These are phyloP conservation scores for Patella ulyssiponensis DNA, from an alignment of 2,888 invertebrate species.

Conservation along the genomic window DNA sequence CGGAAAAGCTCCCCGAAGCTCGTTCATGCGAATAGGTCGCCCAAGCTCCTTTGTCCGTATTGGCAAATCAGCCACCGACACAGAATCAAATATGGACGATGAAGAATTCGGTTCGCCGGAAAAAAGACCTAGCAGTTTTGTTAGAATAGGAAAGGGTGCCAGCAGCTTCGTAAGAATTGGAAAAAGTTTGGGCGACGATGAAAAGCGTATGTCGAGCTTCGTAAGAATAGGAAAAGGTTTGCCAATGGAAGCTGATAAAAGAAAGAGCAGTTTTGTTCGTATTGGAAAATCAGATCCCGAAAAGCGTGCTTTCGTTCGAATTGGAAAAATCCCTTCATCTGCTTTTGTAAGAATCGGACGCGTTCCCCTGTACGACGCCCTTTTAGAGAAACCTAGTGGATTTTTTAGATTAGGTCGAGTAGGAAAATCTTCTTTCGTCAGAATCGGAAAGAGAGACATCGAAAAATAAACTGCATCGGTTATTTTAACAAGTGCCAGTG, in stretches of 20 bases:
- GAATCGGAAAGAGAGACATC: conserved; percentile 35
- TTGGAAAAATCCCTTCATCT: conserved; percentile 46
- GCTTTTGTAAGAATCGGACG: conserved; percentile 41
- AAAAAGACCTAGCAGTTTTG: conserved; percentile 14
- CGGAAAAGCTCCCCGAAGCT: conserved; percentile 25
- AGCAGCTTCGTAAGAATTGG: conserved; percentile 25
- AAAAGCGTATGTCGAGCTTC: conserved; percentile 16
- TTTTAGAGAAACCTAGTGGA: conserved; percentile 25
- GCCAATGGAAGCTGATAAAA: conserved; percentile 26
- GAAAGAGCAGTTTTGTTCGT: conserved; percentile 36
- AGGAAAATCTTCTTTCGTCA: conserved; percentile 34
- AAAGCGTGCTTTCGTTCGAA: conserved; percentile 40
- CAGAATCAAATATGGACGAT: conserved; percentile 1
- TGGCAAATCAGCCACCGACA: conserved; percentile 23
- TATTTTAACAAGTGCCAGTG: too few relatives aligned
- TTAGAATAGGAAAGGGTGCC: conserved; percentile 21
- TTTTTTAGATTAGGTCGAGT: conserved; percentile 28
- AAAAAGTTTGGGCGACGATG: not conserved
- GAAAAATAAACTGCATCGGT: not conserved
- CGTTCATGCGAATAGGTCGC: conserved; percentile 20
- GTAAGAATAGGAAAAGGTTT: conserved; percentile 22
- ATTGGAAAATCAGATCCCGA: conserved; percentile 34
- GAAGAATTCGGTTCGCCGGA: conserved; percentile 14
- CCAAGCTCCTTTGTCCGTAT: conserved; percentile 40
- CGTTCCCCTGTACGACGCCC: conserved; percentile 17